Evolutionary conservation across 2,797 vertebrate genomes (phyloP).

Genomic region (Triplophysa bombifrons): DNA sequence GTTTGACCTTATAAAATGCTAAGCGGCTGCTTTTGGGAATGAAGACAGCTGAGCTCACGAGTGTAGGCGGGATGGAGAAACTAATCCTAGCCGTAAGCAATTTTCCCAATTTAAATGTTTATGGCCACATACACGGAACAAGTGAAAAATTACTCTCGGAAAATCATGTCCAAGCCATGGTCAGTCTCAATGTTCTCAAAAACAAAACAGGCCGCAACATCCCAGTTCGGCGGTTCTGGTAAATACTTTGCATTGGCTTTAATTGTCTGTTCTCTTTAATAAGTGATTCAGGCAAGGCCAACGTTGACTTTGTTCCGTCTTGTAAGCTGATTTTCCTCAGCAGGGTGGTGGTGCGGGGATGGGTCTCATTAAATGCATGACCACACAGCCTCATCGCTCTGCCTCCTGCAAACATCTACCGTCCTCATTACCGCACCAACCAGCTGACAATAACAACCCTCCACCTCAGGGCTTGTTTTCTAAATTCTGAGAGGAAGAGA

Average conservation of each 20-base stretch:
- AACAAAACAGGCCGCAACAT: not conserved
- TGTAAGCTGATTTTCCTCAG: constrained; percentile 17
- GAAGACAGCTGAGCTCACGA: not conserved
- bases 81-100: not conserved
- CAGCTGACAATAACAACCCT: constrained; percentile 31
- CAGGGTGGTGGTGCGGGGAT: constrained; percentile 4
- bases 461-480: constrained; percentile 25
- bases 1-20: not conserved
- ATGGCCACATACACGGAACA: not conserved
- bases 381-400: constrained; percentile 25
- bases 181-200: not conserved
- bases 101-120: not conserved
- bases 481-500: not conserved
- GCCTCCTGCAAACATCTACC: constrained; percentile 17
- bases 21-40: not conserved
- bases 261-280: not conserved
- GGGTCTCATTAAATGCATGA: constrained; percentile 44
- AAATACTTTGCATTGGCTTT: not conserved
- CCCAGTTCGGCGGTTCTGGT: not conserved
- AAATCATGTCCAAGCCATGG: not conserved
- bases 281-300: not conserved
- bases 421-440: constrained; percentile 27
- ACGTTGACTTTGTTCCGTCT: constrained; percentile 8
- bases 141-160: not conserved
- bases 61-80: not conserved